These are phyloP conservation scores for Chymomyza procnemis DNA, from an alignment of 2,888 invertebrate genomes.

Conservation along the genomic window DNA sequence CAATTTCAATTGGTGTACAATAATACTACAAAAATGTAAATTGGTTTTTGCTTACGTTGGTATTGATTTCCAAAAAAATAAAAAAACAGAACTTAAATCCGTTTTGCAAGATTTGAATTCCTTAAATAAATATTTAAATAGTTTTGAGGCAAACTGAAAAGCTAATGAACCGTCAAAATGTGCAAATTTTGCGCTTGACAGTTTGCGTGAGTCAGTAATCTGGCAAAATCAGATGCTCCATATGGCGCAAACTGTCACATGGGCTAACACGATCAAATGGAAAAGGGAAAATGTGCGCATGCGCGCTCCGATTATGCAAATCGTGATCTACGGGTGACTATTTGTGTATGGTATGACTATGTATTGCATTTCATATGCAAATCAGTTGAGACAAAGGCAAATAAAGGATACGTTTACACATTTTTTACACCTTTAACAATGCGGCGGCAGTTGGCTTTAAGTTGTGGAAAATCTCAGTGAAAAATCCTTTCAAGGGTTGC, in stretches of 20 bases:
- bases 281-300: conserved; percentile 52
- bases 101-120: not conserved
- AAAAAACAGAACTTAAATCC: too few relatives aligned
- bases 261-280: conserved; percentile 31
- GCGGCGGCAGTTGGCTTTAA: conserved; percentile 21
- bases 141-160: not conserved
- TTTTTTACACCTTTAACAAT: conserved; percentile 70
- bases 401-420: conserved; percentile 64
- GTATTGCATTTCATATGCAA: conserved; percentile 70
- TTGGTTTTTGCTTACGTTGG: too few relatives aligned
- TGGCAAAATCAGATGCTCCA: conserved; percentile 28
- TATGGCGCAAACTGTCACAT: conserved; percentile 14
- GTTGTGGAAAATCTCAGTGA: conserved; percentile 8
- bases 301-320: conserved; percentile 65
- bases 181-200: conserved; percentile 24
- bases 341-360: conserved; percentile 4
- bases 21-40: too few relatives aligned
- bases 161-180: conserved; percentile 24
- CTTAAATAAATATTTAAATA: conserved; percentile 10
- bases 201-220: conserved; percentile 28
- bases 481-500: conserved; percentile 42
- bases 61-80: too few relatives aligned
- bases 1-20: too few relatives aligned
- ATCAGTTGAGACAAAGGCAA: conserved; percentile 45
- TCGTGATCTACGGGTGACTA: conserved; percentile 1